These are phyloP conservation scores for Drosophila pandora DNA, from an alignment of 1,140 invertebrate genomes.

Conservation along the genomic window DNA sequence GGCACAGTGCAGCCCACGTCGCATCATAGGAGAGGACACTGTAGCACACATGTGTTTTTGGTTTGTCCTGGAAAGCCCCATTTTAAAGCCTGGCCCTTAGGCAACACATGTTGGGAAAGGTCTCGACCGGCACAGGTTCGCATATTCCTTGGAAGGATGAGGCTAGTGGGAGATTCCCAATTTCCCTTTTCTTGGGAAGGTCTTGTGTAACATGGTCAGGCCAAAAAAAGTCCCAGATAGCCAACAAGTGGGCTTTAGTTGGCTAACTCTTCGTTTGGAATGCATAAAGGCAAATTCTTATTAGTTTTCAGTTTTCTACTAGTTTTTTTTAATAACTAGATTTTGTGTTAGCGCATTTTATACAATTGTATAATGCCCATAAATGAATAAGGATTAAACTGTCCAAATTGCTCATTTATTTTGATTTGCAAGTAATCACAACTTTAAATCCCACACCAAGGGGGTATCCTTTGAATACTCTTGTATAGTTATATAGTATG, in stretches of 20 bases:
- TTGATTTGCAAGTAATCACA: no score
- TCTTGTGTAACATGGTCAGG: conserved; percentile 9
- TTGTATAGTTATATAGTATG: no score
- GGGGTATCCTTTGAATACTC: no score
- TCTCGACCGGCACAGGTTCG: conserved; percentile 39
- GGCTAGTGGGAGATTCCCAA: conserved; percentile 29
- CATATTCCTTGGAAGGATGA: conserved; percentile 25
- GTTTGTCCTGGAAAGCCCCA: conserved; percentile 56
- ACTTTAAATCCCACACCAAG: no score
- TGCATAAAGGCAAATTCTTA: no score
- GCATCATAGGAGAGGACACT: conserved; percentile 8
- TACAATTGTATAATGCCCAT: no score
- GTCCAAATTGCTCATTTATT: no score
- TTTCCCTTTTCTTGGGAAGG: conserved; percentile 7
- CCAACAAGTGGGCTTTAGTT: conserved; percentile 30
- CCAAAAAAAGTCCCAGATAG: conserved; percentile 2
- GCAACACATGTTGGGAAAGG: conserved; percentile 51
- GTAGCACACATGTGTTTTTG: conserved; percentile 58
- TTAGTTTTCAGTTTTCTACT: neutral
- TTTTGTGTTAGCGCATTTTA: no score
- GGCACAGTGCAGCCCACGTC: conserved; percentile 27
- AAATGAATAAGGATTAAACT: no score
- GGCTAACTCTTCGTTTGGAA: neutral
- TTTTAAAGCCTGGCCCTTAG: conserved; percentile 58
- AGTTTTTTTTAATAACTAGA: no score